A percentile compares a stretch with the other conserved stretches of the same genome.
phyloP scores from a whole-genome alignment of 2,888 invertebrate genomes.

The Gortyna flavago region DNA sequence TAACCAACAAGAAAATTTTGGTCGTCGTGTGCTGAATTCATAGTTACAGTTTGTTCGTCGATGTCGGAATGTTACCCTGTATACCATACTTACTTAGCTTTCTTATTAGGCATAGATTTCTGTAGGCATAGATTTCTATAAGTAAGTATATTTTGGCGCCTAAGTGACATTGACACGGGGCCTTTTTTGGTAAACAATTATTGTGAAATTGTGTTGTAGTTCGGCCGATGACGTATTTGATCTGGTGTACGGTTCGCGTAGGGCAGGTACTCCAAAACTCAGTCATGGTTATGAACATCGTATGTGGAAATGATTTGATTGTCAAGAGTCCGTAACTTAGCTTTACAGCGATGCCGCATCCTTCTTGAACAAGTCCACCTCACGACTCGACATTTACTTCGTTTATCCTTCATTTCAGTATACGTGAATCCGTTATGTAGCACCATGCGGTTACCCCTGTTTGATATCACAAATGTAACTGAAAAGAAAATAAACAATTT shows the following conservation, averaged over 20 bases:
- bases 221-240: not conserved
- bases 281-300: constrained; percentile 8
- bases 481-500: constrained; percentile 27
- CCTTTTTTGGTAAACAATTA: not conserved
- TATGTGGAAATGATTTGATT: not conserved
- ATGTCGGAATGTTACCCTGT: too few species aligned
- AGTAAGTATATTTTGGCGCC: not conserved
- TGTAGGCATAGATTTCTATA: not conserved
- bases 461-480: constrained; percentile 59
- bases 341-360: constrained; percentile 37
- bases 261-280: not conserved
- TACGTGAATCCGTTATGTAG: constrained; percentile 53
- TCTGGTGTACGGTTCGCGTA: not conserved
- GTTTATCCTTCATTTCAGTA: constrained; percentile 47
- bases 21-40: too few species aligned
- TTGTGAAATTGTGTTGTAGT: not conserved
- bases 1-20: too few species aligned
- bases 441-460: constrained; percentile 59
- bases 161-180: not conserved
- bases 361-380: constrained; percentile 61
- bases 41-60: too few species aligned
- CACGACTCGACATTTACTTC: not conserved
- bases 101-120: not conserved
- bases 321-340: constrained; percentile 47
- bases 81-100: not conserved